A percentile compares a stretch with the other conserved stretches of the same genome.
These are phyloP conservation scores for Pseudanteris insignis DNA, from an alignment of 2,888 invertebrate genomes.

Conservation along the genomic window DNA sequence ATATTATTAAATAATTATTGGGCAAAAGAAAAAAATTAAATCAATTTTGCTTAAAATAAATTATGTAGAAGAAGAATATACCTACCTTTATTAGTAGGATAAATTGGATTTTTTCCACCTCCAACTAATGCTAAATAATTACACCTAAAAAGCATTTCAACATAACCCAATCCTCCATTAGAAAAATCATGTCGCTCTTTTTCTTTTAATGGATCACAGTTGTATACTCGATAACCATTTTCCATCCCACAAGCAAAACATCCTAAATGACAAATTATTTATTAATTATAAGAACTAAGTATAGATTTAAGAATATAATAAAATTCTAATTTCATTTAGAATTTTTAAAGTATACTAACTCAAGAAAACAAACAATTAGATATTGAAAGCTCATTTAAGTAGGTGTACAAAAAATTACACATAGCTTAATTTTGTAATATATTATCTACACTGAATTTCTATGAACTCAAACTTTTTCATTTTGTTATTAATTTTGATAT, in stretches of 20 bases:
- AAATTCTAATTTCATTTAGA: too few relatives aligned
- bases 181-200: constrained; percentile 94
- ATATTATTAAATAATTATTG: constrained; percentile 44
- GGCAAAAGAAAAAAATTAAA: too few relatives aligned
- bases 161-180: constrained; percentile 91
- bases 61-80: too few relatives aligned
- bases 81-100: constrained; percentile 90
- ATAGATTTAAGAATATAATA: background rate
- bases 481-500: too few relatives aligned
- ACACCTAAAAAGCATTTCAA: constrained; percentile 98
- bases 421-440: too few relatives aligned
- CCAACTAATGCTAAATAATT: constrained; percentile 97
- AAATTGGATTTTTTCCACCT: constrained; percentile 90
- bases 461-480: too few relatives aligned
- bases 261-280: constrained; percentile 70
- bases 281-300: background rate
- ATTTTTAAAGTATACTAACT: too few relatives aligned
- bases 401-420: too few relatives aligned
- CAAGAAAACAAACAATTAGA: too few relatives aligned
- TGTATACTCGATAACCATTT: constrained; percentile 95
- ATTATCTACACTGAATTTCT: too few relatives aligned
- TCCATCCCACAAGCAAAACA: constrained; percentile 98
- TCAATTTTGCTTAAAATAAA: too few relatives aligned
- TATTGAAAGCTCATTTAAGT: too few relatives aligned
- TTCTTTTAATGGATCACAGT: constrained; percentile 96